phyloP scores from a whole-genome alignment of 2,113 vertebrate species.

The Nothobranchius kuhntae region DNA sequence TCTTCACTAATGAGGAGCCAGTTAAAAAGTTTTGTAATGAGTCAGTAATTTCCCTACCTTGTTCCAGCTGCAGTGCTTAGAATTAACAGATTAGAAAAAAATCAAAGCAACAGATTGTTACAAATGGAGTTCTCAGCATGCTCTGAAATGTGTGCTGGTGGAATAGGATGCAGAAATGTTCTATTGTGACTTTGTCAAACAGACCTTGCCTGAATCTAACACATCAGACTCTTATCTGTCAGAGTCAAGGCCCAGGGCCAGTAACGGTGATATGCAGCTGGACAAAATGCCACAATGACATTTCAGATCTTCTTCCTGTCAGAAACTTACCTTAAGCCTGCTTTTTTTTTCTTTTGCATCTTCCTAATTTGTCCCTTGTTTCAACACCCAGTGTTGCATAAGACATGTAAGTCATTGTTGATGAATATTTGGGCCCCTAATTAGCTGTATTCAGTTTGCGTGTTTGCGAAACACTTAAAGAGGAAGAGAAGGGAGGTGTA shows the following conservation, averaged over 20 bases:
- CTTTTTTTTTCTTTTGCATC: slow-evolving; percentile 17
- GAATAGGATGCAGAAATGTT: slow-evolving; percentile 61
- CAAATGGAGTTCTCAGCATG: slow-evolving; percentile 5
- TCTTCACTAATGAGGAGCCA: slow-evolving; percentile 47
- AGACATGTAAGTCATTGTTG: slow-evolving; percentile 35
- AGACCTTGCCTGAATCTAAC: slow-evolving; percentile 47
- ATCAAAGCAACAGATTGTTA: slow-evolving; percentile 15
- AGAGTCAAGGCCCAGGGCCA: slow-evolving; percentile 55
- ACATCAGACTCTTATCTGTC: slow-evolving; percentile 65
- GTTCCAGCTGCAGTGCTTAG: slow-evolving; percentile 54
- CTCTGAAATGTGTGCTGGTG: background rate
- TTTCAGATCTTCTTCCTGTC: slow-evolving; percentile 57
- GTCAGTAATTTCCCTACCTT: slow-evolving; percentile 67
- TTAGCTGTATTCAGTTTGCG: slow-evolving; percentile 28
- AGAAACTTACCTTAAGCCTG: slow-evolving; percentile 53
- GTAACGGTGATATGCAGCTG: slow-evolving; percentile 70
- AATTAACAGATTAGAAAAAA: slow-evolving; percentile 35
- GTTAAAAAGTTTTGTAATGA: slow-evolving; percentile 51
- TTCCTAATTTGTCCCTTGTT: slow-evolving; percentile 38
- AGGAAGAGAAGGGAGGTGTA: slow-evolving; percentile 45
- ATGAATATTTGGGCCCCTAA: slow-evolving; percentile 53
- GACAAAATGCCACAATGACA: slow-evolving; percentile 76
- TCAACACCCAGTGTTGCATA: slow-evolving; percentile 47
- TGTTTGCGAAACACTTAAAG: slow-evolving; percentile 50
- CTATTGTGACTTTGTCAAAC: slow-evolving; percentile 70